These are phyloP conservation scores for Acropternis orthonyx DNA, from an alignment of 2,797 vertebrate genomes.

Conservation along the genomic window DNA sequence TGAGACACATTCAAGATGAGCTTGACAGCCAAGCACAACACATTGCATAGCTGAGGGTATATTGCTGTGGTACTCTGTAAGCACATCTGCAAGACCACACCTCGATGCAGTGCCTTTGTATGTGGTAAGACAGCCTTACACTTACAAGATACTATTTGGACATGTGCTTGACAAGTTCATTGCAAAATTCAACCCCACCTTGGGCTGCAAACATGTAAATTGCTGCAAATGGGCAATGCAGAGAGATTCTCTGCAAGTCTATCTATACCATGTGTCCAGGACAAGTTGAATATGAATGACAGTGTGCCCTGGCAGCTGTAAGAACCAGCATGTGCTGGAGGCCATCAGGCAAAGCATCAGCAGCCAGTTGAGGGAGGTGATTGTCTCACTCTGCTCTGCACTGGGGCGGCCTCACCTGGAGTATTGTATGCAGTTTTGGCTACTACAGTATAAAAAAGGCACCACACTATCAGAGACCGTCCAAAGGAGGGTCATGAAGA, in stretches of 20 bases:
- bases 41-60: accelerated
- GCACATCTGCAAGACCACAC: not conserved
- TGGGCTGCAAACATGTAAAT: not conserved
- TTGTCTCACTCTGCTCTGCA: accelerated
- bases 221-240: not conserved
- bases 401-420: accelerated
- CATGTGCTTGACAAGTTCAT: not conserved
- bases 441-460: not conserved
- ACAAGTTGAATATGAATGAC: not conserved
- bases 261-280: not conserved
- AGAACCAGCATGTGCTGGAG: not conserved
- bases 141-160: not conserved
- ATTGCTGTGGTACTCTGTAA: not conserved
- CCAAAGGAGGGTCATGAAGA: accelerated
- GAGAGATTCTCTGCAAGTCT: not conserved
- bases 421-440: not conserved
- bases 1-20: not conserved
- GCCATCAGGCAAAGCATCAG: not conserved
- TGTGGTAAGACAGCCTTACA: accelerated
- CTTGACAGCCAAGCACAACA: not conserved
- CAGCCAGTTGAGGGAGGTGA: accelerated
- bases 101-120: not conserved
- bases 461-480: not conserved
- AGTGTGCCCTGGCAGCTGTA: not conserved
- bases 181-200: not conserved